phyloP scores from a whole-genome alignment of 2,797 vertebrate genomes.

The Zalophus californianus region DNA sequence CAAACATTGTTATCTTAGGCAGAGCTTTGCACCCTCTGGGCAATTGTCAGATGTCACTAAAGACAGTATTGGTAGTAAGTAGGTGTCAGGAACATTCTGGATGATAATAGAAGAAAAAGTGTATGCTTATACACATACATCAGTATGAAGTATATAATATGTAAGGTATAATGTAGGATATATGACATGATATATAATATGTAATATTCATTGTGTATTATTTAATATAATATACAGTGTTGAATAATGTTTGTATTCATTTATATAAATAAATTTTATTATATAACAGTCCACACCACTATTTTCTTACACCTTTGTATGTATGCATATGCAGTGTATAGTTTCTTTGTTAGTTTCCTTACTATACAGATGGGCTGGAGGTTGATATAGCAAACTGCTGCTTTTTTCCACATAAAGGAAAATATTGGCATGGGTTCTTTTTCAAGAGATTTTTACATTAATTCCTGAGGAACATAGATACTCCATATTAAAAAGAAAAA shows the following conservation, averaged over 20 bases:
- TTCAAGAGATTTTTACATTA: background rate
- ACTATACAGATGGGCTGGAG: background rate
- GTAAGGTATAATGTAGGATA: background rate
- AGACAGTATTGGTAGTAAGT: background rate
- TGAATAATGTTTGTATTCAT: constrained; percentile 26
- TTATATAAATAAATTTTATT: background rate
- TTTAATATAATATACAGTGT: background rate
- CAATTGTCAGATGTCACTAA: background rate
- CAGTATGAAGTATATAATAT: background rate
- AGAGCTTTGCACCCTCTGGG: background rate
- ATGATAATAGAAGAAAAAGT: background rate
- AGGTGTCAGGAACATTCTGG: background rate
- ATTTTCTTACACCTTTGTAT: background rate
- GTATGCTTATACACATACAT: background rate
- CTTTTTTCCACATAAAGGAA: background rate
- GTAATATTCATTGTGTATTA: background rate
- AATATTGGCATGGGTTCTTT: background rate
- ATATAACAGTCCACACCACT: background rate
- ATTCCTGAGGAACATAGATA: background rate
- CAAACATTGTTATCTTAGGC: background rate
- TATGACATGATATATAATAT: background rate
- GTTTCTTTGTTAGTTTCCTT: constrained; percentile 37
- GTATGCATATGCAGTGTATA: background rate
- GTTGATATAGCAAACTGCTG: background rate
- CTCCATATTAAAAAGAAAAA: background rate